Evolutionary conservation across 2,113 vertebrate species (phyloP).

Genomic region (Esox niger): DNA sequence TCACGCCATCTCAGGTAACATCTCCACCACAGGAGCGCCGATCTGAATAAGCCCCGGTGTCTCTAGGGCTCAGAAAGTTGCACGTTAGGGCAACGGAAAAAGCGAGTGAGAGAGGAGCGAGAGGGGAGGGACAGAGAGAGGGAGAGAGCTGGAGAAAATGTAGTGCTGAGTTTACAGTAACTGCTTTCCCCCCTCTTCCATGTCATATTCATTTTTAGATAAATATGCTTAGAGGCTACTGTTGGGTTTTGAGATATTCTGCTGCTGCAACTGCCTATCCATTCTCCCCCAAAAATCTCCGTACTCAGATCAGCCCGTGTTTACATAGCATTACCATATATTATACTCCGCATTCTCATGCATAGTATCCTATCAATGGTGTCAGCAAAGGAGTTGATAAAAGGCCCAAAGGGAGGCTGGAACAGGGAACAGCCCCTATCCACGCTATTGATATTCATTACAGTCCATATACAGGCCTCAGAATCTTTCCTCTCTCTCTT

Average conservation of each 20-base stretch:
- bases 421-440: slow-evolving; percentile 41
- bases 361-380: slow-evolving; percentile 56
- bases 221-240: slow-evolving; percentile 59
- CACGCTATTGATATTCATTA: slow-evolving; percentile 70
- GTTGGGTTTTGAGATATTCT: slow-evolving; percentile 53
- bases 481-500: slow-evolving; percentile 45
- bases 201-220: slow-evolving; percentile 62
- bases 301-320: slow-evolving; percentile 65
- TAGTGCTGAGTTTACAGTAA: slow-evolving; percentile 52
- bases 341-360: slow-evolving; percentile 67
- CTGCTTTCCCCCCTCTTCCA: not conserved
- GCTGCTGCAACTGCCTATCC: slow-evolving; percentile 47
- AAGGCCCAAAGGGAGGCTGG: slow-evolving; percentile 58
- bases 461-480: slow-evolving; percentile 60
- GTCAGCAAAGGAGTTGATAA: slow-evolving; percentile 41
- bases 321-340: slow-evolving; percentile 75
- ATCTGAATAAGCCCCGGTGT: slow-evolving; percentile 35
- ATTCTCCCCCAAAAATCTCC: slow-evolving; percentile 50
- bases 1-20: slow-evolving; percentile 58
- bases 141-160: not conserved
- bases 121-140: not conserved
- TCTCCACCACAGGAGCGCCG: slow-evolving; percentile 26
- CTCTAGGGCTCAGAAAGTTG: slow-evolving; percentile 25
- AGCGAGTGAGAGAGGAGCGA: slow-evolving; percentile 14
- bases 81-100: not conserved